These are phyloP conservation scores for Holcopasites calliopsidis DNA, from an alignment of 1,140 invertebrate genomes.

Conservation along the genomic window DNA sequence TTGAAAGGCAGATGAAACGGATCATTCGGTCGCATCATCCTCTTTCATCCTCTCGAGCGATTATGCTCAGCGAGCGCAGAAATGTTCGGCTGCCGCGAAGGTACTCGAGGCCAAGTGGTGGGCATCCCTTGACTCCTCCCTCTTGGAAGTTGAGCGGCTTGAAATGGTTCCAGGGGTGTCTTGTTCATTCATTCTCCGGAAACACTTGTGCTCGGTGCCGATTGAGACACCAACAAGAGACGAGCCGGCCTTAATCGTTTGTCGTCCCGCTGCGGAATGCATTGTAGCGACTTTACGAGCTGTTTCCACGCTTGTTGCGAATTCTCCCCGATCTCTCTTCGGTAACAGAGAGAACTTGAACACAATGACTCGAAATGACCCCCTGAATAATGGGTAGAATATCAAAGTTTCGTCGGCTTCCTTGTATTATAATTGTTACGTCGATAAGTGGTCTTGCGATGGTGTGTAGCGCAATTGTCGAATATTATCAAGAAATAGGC, in stretches of 20 bases:
- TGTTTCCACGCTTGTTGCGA: constrained; percentile 38
- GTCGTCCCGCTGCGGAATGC: constrained; percentile 37
- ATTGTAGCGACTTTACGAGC: constrained; percentile 23
- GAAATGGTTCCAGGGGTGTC: constrained; percentile 54
- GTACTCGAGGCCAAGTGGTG: constrained; percentile 71
- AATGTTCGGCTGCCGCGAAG: constrained; percentile 56
- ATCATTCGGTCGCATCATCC: not conserved
- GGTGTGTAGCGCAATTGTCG: too few species aligned
- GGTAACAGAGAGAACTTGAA: not conserved
- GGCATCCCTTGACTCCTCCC: constrained; percentile 70
- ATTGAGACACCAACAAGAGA: constrained; percentile 64
- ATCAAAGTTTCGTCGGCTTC: not conserved
- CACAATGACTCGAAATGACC: constrained; percentile 53
- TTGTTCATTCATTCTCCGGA: constrained; percentile 74
- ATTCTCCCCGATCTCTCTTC: not conserved
- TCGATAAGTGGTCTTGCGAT: not conserved
- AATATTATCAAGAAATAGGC: too few species aligned
- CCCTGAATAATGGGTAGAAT: constrained; percentile 40
- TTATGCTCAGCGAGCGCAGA: constrained; percentile 48
- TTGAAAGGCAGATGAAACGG: not conserved
- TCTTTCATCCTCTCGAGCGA: constrained; percentile 50
- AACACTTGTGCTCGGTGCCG: constrained; percentile 71
- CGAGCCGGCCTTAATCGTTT: constrained; percentile 54
- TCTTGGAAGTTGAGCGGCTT: constrained; percentile 54
- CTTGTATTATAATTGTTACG: too few species aligned